phyloP scores from a whole-genome alignment of 2,888 invertebrate species.

The Tridacna crocea region DNA sequence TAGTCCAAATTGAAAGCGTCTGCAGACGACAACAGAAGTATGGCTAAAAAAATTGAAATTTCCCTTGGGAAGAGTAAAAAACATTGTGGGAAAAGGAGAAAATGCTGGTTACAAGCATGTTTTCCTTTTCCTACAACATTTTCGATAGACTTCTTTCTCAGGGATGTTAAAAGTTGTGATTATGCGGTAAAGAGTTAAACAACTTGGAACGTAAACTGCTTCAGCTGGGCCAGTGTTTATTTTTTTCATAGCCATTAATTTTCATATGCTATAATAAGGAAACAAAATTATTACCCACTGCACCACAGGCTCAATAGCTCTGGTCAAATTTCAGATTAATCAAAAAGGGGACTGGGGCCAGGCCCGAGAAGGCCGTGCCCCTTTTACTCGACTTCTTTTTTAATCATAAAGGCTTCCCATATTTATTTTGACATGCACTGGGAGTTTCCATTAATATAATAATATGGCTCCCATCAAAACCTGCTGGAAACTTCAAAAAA shows the following conservation, averaged over 20 bases:
- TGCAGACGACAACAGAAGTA: too few relatives aligned
- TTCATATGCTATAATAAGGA: slow-evolving; percentile 8
- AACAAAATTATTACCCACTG: not conserved
- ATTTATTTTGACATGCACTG: slow-evolving; percentile 24
- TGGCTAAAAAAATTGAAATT: too few relatives aligned
- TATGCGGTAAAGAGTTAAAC: too few relatives aligned
- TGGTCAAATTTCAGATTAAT: slow-evolving; percentile 24
- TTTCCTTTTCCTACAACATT: too few relatives aligned
- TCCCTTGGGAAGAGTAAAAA: too few relatives aligned
- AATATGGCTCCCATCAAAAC: not conserved
- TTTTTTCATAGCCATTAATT: slow-evolving; percentile 8
- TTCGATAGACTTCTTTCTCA: too few relatives aligned
- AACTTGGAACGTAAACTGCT: too few relatives aligned
- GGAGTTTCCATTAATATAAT: not conserved
- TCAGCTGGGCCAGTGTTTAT: not conserved
- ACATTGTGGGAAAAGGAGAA: too few relatives aligned
- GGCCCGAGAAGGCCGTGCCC: not conserved
- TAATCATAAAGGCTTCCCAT: slow-evolving; percentile 20
- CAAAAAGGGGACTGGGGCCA: slow-evolving; percentile 8
- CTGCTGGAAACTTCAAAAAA: slow-evolving; percentile 14
- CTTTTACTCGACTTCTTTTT: slow-evolving; percentile 21
- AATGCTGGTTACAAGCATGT: too few relatives aligned
- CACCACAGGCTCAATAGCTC: not conserved
- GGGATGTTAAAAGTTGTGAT: too few relatives aligned
- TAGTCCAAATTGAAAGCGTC: too few relatives aligned